Evolutionary conservation across 2,113 vertebrate genomes (phyloP), one percentile per base, ranked within the genome.

Genomic region (Rynchops niger): DNA sequence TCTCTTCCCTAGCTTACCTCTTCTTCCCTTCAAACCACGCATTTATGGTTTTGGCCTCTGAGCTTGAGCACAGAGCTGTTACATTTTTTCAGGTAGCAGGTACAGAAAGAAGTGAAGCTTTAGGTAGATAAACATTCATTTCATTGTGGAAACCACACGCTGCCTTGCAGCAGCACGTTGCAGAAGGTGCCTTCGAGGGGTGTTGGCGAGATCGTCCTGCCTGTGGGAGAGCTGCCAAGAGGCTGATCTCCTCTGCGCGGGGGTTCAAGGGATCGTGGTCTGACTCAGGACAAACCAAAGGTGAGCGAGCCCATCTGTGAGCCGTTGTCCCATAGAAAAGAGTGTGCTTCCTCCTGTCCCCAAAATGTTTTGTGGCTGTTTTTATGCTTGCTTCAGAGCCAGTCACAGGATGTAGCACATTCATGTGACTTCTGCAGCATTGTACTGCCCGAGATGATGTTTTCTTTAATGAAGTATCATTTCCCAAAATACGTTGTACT

Each of bases 381-480:
- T 71, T 53, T 18, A 20, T 0, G 0, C 77, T 91, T 67, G 45
- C 69, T 56, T 82, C 71, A 61, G 79, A 88, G 56, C 62, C 58
- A 8, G 49, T 53, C 85, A 90, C 62, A 90, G 85, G 85, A 90
- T 90, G 36, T 69, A 90, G 15, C 16, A 17, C 43, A 11, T 69
- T 20, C 0, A 1, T 56, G 47, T 71, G 61, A 29, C 78, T 94
- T 58, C n/a, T 55, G 66, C 61, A 47, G 71, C 27, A 73, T 62
- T 65, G 82, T 91, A 56, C 29, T 78, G 56, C 38, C 12, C 20
- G 21, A 53, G 25, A 14, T 0, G 0, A 6, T 88, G 72, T 83
- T 92, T 66, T 63, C 47, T 63, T 90, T 50, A 90, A 63, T 78
- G 80, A 90, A 88, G n/a, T 92, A 62, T 88, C 23, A 18, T 92